Conservation (phyloP, 2,113 vertebrate genomes). For the Leptobrachium leishanense region DNA sequence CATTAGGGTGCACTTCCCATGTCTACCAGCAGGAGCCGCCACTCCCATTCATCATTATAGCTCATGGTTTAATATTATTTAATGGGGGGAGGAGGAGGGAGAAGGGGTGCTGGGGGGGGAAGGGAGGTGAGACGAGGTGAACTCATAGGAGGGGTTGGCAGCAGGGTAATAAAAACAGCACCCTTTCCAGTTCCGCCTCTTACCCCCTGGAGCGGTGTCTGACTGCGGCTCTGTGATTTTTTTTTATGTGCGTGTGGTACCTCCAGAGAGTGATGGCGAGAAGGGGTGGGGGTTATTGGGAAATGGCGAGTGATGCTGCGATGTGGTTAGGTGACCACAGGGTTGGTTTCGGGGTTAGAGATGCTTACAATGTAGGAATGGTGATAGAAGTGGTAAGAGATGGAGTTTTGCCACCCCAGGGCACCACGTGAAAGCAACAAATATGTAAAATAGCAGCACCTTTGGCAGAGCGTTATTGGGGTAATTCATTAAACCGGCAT, state of each 20-base stretch:
- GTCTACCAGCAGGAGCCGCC: constrained; percentile 31
- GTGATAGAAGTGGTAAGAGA: constrained; percentile 24
- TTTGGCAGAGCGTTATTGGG: constrained; percentile 20
- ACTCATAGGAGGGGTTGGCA: constrained; percentile 34
- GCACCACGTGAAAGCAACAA: constrained; percentile 23
- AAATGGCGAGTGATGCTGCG: constrained; percentile 28
- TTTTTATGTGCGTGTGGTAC: constrained; percentile 22
- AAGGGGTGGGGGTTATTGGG: constrained; percentile 16
- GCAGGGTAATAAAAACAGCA: constrained; percentile 34
- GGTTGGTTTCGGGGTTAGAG: constrained; percentile 35
- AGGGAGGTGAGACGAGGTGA: constrained; percentile 47
- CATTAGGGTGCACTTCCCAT: background rate
- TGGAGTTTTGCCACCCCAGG: constrained; percentile 11
- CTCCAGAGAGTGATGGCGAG: constrained; percentile 31
- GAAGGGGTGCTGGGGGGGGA: constrained; percentile 23
- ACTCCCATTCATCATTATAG: constrained; percentile 32
- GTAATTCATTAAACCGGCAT: too few species aligned
- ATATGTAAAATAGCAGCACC: constrained; percentile 19
- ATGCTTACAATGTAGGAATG: constrained; percentile 38
- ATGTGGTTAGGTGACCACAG: constrained; percentile 47
- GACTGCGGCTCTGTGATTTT: constrained; percentile 41
- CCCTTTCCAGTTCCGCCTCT: constrained; percentile 40
- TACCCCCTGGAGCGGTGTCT: constrained; percentile 39
- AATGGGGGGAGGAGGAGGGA: constrained; percentile 21
- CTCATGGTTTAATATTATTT: constrained; percentile 24